Base-by-base conservation (phyloP, 2,888 invertebrate species). In the Euzetes globulus region DNA sequence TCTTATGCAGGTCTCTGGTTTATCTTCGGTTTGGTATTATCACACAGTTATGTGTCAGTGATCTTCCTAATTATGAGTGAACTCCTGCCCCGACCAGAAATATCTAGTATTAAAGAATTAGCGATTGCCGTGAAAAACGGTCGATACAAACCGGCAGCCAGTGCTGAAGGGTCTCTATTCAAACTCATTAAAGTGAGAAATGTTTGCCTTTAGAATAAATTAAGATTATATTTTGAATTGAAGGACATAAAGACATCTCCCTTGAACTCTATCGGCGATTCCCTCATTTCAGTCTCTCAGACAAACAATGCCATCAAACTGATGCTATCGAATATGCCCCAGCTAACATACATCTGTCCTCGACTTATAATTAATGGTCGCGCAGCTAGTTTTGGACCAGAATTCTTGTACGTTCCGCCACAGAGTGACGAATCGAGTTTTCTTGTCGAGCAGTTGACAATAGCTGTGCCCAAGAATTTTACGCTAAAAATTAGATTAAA, bases 1-100 rank as follows among this genome's bases (percentile, higher is more conserved):
- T 37, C 29, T 6, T 65, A n/a, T 37, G n/a, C 65, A 1, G 15
- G 9, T 11, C 13, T 65, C 11, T 65, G 65, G 65, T n/a, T 65
- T 33, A 19, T 65, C n/a, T 37, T 65, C n/a, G 65, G 65, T n/a
- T 11, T 65, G 13, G n/a, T 65, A 6, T 19, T 65, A 19, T 33
- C 65, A 1, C 33, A 33, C 3, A n/a, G n/a, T 17, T 65, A 65
- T 65, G 65, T 41, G n/a, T 65, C 65, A 37, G 33, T 65, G 17
- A 65, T 65, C 15, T 65, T 37, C 29, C 37, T 65, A n/a, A n/a
- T 65, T 37, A 37, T 65, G 33, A 65, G 37, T 65, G 65, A 65
- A 65, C 41, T 65, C 9, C 11, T 65, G 19, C 37, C 65, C 1
- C 33, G 19, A 37, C 65, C 65, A 33, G 65, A 33, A 37, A 37